Evolutionary conservation across 2,888 invertebrate species (phyloP).

Genomic region (Isoperla grammatica): DNA sequence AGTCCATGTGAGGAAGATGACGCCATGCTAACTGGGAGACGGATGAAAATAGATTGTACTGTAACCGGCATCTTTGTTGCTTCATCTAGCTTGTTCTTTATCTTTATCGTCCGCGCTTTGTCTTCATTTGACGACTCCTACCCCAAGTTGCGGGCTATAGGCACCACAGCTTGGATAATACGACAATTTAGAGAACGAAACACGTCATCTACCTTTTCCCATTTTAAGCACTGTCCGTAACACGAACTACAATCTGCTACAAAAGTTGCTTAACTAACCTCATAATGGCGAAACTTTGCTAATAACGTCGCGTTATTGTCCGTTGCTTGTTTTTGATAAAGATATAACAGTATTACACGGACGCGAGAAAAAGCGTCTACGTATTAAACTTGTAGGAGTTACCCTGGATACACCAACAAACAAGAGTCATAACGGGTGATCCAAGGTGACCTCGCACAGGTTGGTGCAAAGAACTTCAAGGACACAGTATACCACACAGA

Average conservation of each 20-base stretch:
- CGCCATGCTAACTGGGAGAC: too few relatives aligned
- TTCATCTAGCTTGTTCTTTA: conserved; percentile 14
- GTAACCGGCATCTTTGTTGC: too few relatives aligned
- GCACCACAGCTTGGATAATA: conserved; percentile 2
- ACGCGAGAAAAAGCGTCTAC: too few relatives aligned
- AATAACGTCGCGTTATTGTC: conserved; percentile 13
- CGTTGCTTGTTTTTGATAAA: conserved; percentile 15
- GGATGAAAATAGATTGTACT: too few relatives aligned
- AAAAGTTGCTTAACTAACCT: conserved; percentile 8
- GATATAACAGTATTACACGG: not conserved
- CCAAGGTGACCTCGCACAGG: too few relatives aligned
- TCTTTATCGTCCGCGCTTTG: conserved; percentile 12
- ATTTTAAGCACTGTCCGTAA: conserved; percentile 13
- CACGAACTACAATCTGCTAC: conserved; percentile 11
- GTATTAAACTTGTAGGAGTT: too few relatives aligned
- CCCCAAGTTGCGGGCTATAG: too few relatives aligned
- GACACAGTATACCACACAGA: too few relatives aligned
- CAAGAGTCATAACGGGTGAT: too few relatives aligned
- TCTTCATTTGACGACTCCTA: conserved; percentile 12
- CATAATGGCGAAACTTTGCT: conserved; percentile 14
- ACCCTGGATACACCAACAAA: too few relatives aligned
- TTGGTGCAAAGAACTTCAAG: too few relatives aligned
- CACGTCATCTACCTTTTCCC: conserved; percentile 18
- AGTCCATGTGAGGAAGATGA: too few relatives aligned
- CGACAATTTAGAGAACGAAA: conserved; percentile 18